phyloP scores from a whole-genome alignment of 2,113 vertebrate species.

The Pseudopipra pipra region DNA sequence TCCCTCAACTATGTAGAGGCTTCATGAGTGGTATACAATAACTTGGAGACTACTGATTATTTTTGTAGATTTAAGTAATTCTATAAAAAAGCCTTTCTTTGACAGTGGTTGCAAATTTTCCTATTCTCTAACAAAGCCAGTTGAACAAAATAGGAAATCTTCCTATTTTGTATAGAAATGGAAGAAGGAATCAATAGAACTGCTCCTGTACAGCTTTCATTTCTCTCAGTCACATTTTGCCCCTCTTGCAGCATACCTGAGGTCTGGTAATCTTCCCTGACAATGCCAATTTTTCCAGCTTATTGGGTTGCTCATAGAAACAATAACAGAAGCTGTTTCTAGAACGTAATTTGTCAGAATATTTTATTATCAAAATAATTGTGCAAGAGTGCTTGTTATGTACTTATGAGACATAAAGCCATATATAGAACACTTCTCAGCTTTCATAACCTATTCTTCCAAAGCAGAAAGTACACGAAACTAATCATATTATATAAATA shows the following conservation, averaged over 20 bases:
- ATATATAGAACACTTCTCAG: background rate
- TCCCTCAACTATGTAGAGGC: background rate
- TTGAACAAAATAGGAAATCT: background rate
- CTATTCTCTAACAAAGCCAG: background rate
- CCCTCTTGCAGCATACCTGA: background rate
- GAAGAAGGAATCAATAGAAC: background rate
- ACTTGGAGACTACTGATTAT: background rate
- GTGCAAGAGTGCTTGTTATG: background rate
- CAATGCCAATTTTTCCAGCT: background rate
- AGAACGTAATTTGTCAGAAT: background rate
- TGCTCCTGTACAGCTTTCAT: background rate
- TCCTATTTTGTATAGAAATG: background rate
- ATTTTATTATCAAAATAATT: background rate
- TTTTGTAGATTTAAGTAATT: background rate
- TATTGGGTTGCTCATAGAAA: background rate
- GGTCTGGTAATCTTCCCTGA: background rate
- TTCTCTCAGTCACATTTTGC: background rate
- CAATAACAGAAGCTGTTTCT: background rate
- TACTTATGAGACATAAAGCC: background rate
- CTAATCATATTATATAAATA: background rate
- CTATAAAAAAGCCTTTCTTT: background rate
- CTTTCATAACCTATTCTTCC: background rate
- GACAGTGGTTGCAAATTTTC: background rate
- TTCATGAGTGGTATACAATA: background rate
- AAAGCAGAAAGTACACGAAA: background rate